Base-by-base conservation (phyloP, 2,888 invertebrate genomes). In the Cybosia mesomella region DNA sequence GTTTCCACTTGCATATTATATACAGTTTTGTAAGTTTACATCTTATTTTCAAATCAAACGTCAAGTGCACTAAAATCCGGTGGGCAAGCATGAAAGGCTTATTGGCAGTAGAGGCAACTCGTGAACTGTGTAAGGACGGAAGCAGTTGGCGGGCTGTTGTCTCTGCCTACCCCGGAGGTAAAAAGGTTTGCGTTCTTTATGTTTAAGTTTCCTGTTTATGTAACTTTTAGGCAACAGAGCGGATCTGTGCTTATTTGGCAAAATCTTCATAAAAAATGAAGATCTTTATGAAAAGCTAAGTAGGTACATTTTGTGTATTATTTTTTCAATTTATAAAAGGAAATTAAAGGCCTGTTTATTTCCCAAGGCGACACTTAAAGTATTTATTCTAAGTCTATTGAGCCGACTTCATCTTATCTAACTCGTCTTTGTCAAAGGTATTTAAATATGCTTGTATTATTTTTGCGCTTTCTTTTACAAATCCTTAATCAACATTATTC, bases 271-370 rank as follows among this genome's bases (percentile, higher is more conserved):
- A 24, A 66, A 64, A 67, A 65, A 64, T 61, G 69, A 54, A 73
- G 39, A 69, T 68, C 63, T 70, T 70, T 58, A 54, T 68, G 65
- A 60, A 49, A 39, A 64, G n/a, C n/a, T n/a, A 58, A 60, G 60
- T 70, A 69, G 73, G 74, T 65, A 75, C 67, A 58, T 72, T 71
- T 73, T 70, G 55, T 59, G 69, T 73, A 72, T 80, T 72, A 76
- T 82, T 85, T 84, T 87, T 88, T 88, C 83, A 86, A 87, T 89
- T 86, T 87, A 77, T 78, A 76, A 78, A 79, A 85, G 88, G 90
- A 89, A 89, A 89, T 89, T 88, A 89, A 87, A 82, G 74, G 77
- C 74, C 82, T 86, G 83, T 85, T 86, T 86, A 83, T 86, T 84
- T 84, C 80, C 77, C 77, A 76, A 81, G 75, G 77, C 71, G 81